These are phyloP conservation scores for Myotis brandtii DNA, from an alignment of 2,113 vertebrate species.

Conservation along the genomic window DNA sequence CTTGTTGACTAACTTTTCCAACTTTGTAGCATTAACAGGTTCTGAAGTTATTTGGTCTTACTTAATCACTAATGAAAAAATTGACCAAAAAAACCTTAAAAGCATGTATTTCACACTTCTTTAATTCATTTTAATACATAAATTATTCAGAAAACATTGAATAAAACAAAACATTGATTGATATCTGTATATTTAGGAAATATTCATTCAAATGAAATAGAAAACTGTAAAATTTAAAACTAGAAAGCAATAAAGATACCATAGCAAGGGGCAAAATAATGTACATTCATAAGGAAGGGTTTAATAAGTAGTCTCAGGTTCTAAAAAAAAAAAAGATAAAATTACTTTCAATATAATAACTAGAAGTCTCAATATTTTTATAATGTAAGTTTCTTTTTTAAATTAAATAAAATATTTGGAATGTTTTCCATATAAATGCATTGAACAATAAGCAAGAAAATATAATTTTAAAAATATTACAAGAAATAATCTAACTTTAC, in stretches of 20 bases:
- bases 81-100: not conserved
- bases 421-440: not conserved
- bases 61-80: not conserved
- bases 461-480: not conserved
- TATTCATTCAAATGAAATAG: not conserved
- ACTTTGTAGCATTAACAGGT: not conserved
- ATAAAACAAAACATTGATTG: not conserved
- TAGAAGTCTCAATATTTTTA: not conserved
- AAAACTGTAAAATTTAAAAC: not conserved
- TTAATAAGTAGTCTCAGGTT: not conserved
- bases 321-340: not conserved
- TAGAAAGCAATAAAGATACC: not conserved
- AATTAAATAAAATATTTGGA: not conserved
- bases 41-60: not conserved
- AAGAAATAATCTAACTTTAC: not conserved
- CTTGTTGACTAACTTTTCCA: not conserved
- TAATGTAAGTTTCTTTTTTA: not conserved
- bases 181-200: not conserved
- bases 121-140: not conserved
- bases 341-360: not conserved
- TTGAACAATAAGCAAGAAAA: not conserved
- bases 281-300: not conserved
- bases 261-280: not conserved
- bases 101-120: not conserved
- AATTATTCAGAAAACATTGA: not conserved